Conservation (phyloP, 1,140 invertebrate genomes). For the Plodia interpunctella region DNA sequence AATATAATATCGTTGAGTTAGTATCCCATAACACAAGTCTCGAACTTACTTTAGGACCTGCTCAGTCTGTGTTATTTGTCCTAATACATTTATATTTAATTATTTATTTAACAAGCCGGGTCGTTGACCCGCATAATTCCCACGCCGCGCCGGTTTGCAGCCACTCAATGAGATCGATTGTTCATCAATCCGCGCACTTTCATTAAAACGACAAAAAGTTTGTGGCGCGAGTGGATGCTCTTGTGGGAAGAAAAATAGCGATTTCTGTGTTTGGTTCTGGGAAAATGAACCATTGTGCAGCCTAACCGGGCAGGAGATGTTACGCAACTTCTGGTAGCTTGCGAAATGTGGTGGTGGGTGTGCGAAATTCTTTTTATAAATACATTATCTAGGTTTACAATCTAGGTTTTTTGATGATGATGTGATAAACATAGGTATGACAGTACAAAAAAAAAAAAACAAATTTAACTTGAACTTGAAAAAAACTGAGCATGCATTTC, state of each 20-base stretch:
- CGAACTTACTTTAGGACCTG: too few relatives aligned
- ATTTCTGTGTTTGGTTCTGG: neutral
- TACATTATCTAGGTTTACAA: too few relatives aligned
- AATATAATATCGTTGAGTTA: too few relatives aligned
- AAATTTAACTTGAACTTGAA: too few relatives aligned
- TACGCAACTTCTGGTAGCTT: neutral
- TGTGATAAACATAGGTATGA: too few relatives aligned
- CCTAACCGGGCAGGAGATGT: neutral
- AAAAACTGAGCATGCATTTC: too few relatives aligned
- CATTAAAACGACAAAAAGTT: neutral
- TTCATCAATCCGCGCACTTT: conserved; percentile 1
- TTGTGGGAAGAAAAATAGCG: neutral
- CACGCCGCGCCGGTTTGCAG: neutral
- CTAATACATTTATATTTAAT: too few relatives aligned
- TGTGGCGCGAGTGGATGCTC: neutral
- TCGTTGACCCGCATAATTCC: neutral
- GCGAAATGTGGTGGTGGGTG: conserved; percentile 1
- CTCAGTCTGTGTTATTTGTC: too few relatives aligned
- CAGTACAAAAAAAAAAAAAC: too few relatives aligned
- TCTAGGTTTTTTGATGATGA: too few relatives aligned
- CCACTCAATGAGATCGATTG: neutral
- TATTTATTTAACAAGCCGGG: neutral
- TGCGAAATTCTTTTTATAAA: neutral
- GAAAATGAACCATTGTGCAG: neutral
- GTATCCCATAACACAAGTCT: too few relatives aligned